Percentiles rank a stretch among this genome's conserved stretches.
phyloP scores from a whole-genome alignment of 2,113 vertebrate species.

The Syrrhaptes paradoxus region DNA sequence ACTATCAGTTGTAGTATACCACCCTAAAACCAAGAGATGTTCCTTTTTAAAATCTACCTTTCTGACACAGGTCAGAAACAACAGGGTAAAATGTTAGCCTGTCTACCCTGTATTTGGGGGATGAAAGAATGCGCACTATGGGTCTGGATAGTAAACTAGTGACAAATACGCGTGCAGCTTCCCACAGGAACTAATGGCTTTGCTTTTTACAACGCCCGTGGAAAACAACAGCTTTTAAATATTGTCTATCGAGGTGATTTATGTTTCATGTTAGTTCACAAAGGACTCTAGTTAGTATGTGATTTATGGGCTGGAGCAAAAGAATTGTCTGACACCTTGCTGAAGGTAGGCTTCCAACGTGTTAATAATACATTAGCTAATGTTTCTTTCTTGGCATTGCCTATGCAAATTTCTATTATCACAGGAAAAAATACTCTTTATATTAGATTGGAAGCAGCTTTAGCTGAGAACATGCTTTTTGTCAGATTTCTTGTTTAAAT shows the following conservation, averaged over 20 bases:
- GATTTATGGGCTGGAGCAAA: slow-evolving; percentile 47
- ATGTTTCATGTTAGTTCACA: slow-evolving; percentile 49
- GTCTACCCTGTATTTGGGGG: not conserved
- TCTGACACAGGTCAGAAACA: not conserved
- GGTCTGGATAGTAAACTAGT: not conserved
- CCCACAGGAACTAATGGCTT: not conserved
- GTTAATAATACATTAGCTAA: slow-evolving; percentile 58
- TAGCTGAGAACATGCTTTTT: not conserved
- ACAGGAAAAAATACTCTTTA: slow-evolving; percentile 38
- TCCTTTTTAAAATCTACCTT: not conserved
- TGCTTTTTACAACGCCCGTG: not conserved
- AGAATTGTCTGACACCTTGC: slow-evolving; percentile 42
- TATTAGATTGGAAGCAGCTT: slow-evolving; percentile 31
- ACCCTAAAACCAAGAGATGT: not conserved
- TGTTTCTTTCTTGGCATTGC: slow-evolving; percentile 20
- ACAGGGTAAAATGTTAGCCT: not conserved
- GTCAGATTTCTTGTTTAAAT: not conserved
- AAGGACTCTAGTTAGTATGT: slow-evolving; percentile 43
- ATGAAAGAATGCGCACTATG: not conserved
- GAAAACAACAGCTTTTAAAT: slow-evolving; percentile 53
- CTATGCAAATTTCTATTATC: slow-evolving; percentile 37
- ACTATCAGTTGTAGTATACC: not conserved
- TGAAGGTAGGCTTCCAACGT: slow-evolving; percentile 33
- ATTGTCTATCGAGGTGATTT: slow-evolving; percentile 39
- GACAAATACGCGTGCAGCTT: not conserved